These are phyloP conservation scores for Choloepus hoffmanni DNA, from an alignment of 2,113 vertebrate species.

Conservation along the genomic window DNA sequence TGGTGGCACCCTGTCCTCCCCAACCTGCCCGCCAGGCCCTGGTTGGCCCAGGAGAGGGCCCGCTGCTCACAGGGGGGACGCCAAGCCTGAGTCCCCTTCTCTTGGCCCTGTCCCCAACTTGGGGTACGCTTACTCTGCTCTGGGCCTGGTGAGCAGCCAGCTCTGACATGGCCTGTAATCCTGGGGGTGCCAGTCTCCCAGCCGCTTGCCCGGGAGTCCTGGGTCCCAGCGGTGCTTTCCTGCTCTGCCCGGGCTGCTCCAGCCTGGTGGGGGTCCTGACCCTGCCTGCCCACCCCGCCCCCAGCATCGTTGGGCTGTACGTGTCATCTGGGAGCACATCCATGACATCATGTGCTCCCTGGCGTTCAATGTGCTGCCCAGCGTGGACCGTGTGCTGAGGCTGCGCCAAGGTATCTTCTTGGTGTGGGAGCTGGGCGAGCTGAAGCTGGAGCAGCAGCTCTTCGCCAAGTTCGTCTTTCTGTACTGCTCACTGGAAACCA, in stretches of 20 bases:
- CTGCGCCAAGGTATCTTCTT: slow-evolving; percentile 89
- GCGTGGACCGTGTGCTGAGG: slow-evolving; percentile 88
- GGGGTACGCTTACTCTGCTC: no score
- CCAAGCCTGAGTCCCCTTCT: no score
- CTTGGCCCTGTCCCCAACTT: no score
- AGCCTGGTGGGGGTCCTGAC: background rate
- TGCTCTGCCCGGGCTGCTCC: no score
- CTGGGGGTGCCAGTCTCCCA: no score
- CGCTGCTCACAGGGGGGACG: no score
- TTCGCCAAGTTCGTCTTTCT: slow-evolving; percentile 90
- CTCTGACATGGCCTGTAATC: no score
- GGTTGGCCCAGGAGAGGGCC: background rate
- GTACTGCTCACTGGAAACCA: slow-evolving; percentile 85
- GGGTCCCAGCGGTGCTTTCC: no score
- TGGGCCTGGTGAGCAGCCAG: no score
- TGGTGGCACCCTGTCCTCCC: background rate
- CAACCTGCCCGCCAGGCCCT: background rate
- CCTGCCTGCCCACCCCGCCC: background rate
- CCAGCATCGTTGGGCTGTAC: slow-evolving; percentile 88
- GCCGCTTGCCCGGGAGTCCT: no score
- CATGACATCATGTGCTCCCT: slow-evolving; percentile 89
- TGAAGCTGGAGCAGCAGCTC: slow-evolving; percentile 90
- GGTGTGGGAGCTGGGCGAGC: slow-evolving; percentile 87
- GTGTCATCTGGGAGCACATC: slow-evolving; percentile 91
- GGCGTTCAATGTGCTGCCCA: slow-evolving; percentile 90